phyloP scores from a whole-genome alignment of 1,140 invertebrate genomes.

The Batillaria attramentaria region DNA sequence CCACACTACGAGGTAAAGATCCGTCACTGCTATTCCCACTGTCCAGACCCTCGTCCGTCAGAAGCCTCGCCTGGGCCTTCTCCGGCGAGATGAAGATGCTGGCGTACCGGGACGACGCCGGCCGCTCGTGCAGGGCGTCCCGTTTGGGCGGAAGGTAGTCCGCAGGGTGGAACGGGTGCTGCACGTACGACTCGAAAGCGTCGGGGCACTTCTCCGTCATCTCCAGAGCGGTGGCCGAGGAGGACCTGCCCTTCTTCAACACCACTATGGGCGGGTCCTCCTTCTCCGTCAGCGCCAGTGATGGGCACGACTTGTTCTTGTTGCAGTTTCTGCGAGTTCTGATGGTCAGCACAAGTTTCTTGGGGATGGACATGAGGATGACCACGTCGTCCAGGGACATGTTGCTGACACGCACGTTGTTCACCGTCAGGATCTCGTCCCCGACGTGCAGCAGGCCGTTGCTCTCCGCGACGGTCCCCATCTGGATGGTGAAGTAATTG shows the following conservation, averaged over 20 bases:
- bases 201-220: conserved; percentile 86
- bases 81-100: conserved; percentile 68
- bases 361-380: conserved; percentile 98
- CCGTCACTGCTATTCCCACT: conserved; percentile 66
- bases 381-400: conserved; percentile 99
- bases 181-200: conserved; percentile 71
- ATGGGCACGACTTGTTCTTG: conserved; percentile 68
- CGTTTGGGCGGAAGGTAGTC: conserved; percentile 47
- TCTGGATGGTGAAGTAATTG: too few species aligned
- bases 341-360: conserved; percentile 93
- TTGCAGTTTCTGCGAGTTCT: conserved; percentile 73
- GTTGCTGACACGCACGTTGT: conserved; percentile 95
- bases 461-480: conserved; percentile 83
- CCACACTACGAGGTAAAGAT: conserved; percentile 62
- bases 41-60: conserved; percentile 58
- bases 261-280: conserved; percentile 92
- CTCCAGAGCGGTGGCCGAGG: conserved; percentile 72
- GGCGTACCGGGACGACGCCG: conserved; percentile 62
- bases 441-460: conserved; percentile 96
- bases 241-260: conserved; percentile 82
- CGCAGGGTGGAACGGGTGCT: conserved; percentile 44
- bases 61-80: conserved; percentile 63
- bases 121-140: conserved; percentile 39
- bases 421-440: conserved; percentile 98
- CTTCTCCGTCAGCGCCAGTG: conserved; percentile 72